Base-by-base conservation (phyloP, 2,797 vertebrate genomes). In the Melopsittacus undulatus region DNA sequence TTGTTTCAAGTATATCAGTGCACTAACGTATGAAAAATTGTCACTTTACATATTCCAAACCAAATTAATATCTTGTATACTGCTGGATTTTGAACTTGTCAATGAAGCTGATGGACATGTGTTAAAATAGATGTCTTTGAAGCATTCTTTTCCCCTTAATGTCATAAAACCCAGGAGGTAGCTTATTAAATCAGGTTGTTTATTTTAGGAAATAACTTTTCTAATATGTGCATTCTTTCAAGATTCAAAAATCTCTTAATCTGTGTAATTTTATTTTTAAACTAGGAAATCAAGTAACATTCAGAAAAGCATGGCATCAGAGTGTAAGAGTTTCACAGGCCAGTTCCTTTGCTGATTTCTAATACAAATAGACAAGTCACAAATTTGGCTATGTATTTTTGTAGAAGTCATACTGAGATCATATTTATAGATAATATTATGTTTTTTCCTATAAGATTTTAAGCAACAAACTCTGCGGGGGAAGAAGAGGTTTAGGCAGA, bases 1-100 rank as follows among this genome's bases (percentile, higher is more conserved):
- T n/a, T 20, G 7, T 30, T n/a, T 48, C 48, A 29, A 68, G 59
- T 32, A 32, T 32, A 86, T 72, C 32, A 26, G n/a, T 26, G 15
- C 8, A 29, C 78, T 42, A 48, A 62, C 40, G 14, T 3, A 52
- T 0, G 1, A 89, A 86, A 94, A 83, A 67, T 2, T 2, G 4
- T 5, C 23, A 22, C 40, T 92, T 90, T 38, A 9, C 30, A 2
- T 74, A 38, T 56, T 78, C n/a, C 62, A 73, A 73, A 57, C 7
- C 19, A 34, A 63, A 54, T 3, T 2, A 48, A 20, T 45, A 79
- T 92, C 89, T 91, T 87, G 29, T 83, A 46, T 75, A 4, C 34
- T 40, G 87, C 17, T 68, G 42, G 72, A 89, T 83, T 95, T 97
- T 90, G 94, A 93, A 83, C 83, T 92, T 78, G 57, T 76, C 94